Evolutionary conservation across 23 tunicate species (phyloP).

Genomic region (Pegea sp.): DNA sequence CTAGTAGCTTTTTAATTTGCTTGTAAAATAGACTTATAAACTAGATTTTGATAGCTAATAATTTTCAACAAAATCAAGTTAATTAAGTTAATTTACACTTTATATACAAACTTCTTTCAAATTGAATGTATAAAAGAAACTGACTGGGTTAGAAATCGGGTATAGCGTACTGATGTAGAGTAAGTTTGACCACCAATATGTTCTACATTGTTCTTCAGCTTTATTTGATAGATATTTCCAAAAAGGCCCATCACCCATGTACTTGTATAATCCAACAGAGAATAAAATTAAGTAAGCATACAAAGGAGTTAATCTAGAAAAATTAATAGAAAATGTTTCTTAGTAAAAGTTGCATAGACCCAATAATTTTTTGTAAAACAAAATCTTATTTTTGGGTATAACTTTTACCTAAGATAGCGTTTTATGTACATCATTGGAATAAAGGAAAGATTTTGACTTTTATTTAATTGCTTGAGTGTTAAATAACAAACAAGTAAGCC

Average conservation of each 20-base stretch:
- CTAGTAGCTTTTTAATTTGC: too few relatives aligned
- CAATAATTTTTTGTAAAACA: not conserved
- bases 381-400: not conserved
- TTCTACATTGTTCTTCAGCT: not conserved
- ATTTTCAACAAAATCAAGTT: too few relatives aligned
- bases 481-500: constrained; percentile 66
- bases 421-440: constrained; percentile 55
- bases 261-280: constrained; percentile 4
- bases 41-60: too few relatives aligned
- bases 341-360: not conserved
- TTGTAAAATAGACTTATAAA: too few relatives aligned
- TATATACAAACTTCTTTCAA: too few relatives aligned
- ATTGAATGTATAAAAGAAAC: too few relatives aligned
- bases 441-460: constrained; percentile 12
- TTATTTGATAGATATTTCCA: not conserved
- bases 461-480: constrained; percentile 19
- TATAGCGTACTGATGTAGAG: constrained; percentile 4
- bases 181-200: constrained; percentile 6
- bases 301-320: constrained; percentile 4
- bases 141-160: not conserved
- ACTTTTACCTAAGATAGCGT: constrained; percentile 46
- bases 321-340: not conserved
- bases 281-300: constrained; percentile 4
- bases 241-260: constrained; percentile 3
- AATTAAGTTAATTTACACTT: too few relatives aligned